These are phyloP conservation scores for Apodemia duryi DNA, from an alignment of 2,888 invertebrate genomes.

Conservation along the genomic window DNA sequence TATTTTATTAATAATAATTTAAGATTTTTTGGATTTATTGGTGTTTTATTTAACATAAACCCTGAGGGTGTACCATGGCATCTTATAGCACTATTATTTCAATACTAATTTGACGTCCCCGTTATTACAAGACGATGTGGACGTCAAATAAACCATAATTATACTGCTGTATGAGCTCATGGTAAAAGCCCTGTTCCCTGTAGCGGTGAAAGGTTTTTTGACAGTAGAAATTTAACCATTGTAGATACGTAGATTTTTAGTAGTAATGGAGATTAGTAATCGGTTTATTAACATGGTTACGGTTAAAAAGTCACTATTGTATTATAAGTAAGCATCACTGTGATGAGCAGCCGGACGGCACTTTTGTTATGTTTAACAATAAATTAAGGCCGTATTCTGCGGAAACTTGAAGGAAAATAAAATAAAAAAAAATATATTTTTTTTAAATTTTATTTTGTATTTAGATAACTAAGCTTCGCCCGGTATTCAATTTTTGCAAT, in stretches of 20 bases:
- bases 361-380: too few species aligned
- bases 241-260: slow-evolving; percentile 5
- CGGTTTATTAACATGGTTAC: slow-evolving; percentile 6
- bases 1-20: slow-evolving; percentile 29
- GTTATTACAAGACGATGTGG: background rate
- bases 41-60: slow-evolving; percentile 36
- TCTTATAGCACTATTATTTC: background rate
- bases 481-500: too few species aligned
- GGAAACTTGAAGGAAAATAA: too few species aligned
- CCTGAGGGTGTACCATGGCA: slow-evolving; percentile 25
- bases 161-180: background rate
- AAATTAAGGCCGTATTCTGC: too few species aligned
- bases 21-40: slow-evolving; percentile 27
- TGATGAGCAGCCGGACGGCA: background rate
- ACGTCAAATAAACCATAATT: background rate
- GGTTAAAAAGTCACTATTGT: slow-evolving; percentile 4
- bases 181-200: slow-evolving; percentile 19
- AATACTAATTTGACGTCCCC: background rate
- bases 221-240: background rate
- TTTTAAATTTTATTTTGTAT: too few species aligned
- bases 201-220: slow-evolving; percentile 32
- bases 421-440: too few species aligned
- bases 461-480: too few species aligned
- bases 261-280: background rate
- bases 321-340: background rate